Percentiles rank a stretch among this genome's conserved stretches.
Conservation (phyloP, 2,113 vertebrate species). For the Lates calcarifer region DNA sequence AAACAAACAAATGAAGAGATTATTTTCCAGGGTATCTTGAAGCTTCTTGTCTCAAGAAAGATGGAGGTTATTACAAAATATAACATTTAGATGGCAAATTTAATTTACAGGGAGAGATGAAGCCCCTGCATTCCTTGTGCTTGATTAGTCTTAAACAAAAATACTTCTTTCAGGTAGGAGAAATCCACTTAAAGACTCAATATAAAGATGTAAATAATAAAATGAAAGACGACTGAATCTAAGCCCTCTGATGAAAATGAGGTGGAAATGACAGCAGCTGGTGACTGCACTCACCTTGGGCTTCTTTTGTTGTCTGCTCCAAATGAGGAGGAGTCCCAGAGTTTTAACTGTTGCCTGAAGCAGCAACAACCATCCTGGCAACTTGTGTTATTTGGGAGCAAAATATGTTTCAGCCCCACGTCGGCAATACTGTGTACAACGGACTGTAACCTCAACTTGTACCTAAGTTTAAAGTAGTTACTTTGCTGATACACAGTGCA, state of each 20-base stretch:
- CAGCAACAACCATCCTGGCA: constrained; percentile 22
- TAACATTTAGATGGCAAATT: not conserved
- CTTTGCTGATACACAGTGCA: not conserved
- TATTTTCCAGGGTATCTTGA: not conserved
- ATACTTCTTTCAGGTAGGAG: not conserved
- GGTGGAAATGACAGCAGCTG: constrained; percentile 5
- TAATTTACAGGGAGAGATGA: not conserved
- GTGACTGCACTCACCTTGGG: constrained; percentile 29
- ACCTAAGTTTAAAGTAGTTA: not conserved
- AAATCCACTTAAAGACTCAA: not conserved
- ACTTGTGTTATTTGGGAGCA: not conserved
- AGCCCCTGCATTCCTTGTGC: not conserved
- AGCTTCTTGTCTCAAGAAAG: not conserved
- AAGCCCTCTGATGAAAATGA: constrained; percentile 12
- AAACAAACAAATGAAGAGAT: constrained; percentile 1
- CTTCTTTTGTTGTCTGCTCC: constrained; percentile 26
- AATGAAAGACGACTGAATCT: not conserved
- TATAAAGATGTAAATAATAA: not conserved
- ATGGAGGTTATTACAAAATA: not conserved
- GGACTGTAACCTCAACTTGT: not conserved
- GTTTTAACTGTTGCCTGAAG: not conserved
- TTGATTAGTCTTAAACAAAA: not conserved
- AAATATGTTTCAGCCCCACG: not conserved
- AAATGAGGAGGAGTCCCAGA: constrained; percentile 15
- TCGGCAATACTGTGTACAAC: not conserved